Percentiles rank a stretch among this genome's conserved stretches.
Evolutionary conservation across 2,888 invertebrate genomes (phyloP).

Genomic region (Hirtodrosophila trivittata): DNA sequence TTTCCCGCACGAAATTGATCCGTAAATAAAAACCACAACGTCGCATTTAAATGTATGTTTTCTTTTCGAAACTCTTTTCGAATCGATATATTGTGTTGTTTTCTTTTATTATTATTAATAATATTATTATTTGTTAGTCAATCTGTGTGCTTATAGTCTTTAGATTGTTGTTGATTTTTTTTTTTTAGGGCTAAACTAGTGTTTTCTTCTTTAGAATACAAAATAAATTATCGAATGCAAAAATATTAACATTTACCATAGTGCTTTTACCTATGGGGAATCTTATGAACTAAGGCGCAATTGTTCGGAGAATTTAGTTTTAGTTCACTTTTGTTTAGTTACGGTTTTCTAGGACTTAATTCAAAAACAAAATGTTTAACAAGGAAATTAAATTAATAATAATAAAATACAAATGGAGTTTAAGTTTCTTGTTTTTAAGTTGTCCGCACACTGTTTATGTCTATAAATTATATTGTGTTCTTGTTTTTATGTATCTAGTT

Average conservation of each 20-base stretch:
- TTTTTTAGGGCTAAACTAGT: slow-evolving; percentile 9
- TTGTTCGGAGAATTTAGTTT: slow-evolving; percentile 32
- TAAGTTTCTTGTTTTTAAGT: slow-evolving; percentile 29
- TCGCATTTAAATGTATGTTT: slow-evolving; percentile 49
- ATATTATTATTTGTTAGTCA: slow-evolving; percentile 73
- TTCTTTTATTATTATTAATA: slow-evolving; percentile 51
- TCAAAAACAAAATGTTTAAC: slow-evolving; percentile 49
- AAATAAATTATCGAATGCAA: slow-evolving; percentile 77
- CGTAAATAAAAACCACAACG: slow-evolving; percentile 81
- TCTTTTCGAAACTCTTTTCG: slow-evolving; percentile 17
- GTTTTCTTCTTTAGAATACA: slow-evolving; percentile 57
- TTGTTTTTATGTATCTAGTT: slow-evolving; percentile 16
- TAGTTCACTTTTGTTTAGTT: neutral
- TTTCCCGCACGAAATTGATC: slow-evolving; percentile 70
- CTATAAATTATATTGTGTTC: slow-evolving; percentile 28
- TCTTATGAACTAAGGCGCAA: slow-evolving; percentile 50
- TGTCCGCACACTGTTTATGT: slow-evolving; percentile 36
- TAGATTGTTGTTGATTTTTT: slow-evolving; percentile 51
- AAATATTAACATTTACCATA: slow-evolving; percentile 64
- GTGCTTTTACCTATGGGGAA: slow-evolving; percentile 40
- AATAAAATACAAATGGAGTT: slow-evolving; percentile 37
- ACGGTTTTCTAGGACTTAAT: slow-evolving; percentile 46
- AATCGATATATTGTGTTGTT: slow-evolving; percentile 33
- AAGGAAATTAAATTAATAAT: slow-evolving; percentile 49
- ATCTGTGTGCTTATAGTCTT: slow-evolving; percentile 71